Base-by-base conservation (phyloP, 2,113 vertebrate species). In the Antechinus flavipes region DNA sequence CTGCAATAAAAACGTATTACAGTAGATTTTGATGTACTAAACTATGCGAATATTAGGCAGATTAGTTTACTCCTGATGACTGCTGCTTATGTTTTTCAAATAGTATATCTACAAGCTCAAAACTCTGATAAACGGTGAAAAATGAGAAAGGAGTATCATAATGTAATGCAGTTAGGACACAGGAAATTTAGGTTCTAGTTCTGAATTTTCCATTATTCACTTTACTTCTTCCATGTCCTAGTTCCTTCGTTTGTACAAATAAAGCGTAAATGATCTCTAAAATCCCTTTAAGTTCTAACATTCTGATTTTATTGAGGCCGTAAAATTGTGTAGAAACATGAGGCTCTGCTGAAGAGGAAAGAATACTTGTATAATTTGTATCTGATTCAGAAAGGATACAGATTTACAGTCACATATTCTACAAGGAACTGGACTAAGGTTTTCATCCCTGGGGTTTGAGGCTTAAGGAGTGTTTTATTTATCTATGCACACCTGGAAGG, bases 1-100 rank as follows among this genome's bases (percentile, higher is more conserved):
- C 53, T 0, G 26, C 46, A 46, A 54, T 19, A 50, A 54, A 23
- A 92, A 94, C 53, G 93, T 54, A 96, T 61, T 92, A 93, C 19
- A 30, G 90, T 93, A 84, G 58, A 89, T 61, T 91, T 93, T 0
- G 0, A 8, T 93, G 68, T 26, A 90, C 89, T 94, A 27, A 27
- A 93, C 50, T 91, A 49, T 93, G 94, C 90, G 92, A 54, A 14
- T 76, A 61, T 50, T 54, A 47, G 56, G 49, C n/a, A 35, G 26
- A 96, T 2, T 49, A 8, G 58, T 16, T 50, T 52, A 50, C 30
- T 50, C 27, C 24, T 22, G 84, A 26, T 12, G 58, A 30, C 2
- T 61, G 58, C 58, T 30, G 58, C 58, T 61, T 27, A 56, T 23
- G 25, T 58, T 26, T 10, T 27, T 58, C 56, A 23, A 68, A 68